These are phyloP conservation scores for Mergus octosetaceus DNA, from an alignment of 2,797 vertebrate genomes.

Conservation along the genomic window DNA sequence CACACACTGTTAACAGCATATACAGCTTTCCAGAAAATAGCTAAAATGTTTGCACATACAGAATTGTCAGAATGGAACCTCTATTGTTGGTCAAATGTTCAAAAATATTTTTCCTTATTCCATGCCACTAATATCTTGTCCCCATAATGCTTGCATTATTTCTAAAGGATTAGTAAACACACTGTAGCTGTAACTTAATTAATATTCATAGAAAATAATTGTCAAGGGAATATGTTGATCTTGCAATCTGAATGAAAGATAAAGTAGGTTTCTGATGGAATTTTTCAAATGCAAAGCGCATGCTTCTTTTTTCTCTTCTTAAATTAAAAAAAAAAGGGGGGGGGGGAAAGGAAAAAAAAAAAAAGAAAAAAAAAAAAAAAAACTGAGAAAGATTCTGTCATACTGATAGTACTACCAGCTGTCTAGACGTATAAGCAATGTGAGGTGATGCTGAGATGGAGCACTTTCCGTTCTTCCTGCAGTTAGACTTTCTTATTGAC, in stretches of 20 bases:
- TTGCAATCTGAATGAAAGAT: constrained; percentile 70
- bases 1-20: neutral
- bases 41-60: neutral
- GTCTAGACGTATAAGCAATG: constrained; percentile 23
- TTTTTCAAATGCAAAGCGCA: constrained; percentile 39
- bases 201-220: constrained; percentile 76
- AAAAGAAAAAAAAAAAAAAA: neutral
- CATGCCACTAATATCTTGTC: neutral
- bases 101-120: constrained; percentile 63
- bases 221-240: constrained; percentile 73
- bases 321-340: constrained; percentile 21
- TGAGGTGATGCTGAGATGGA: constrained; percentile 16
- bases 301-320: neutral
- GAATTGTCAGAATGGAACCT: constrained; percentile 18
- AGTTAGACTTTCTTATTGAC: neutral
- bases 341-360: rapidly evolving
- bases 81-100: constrained; percentile 45
- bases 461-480: constrained; percentile 7
- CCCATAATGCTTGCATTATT: constrained; percentile 62
- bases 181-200: constrained; percentile 69
- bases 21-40: constrained; percentile 30
- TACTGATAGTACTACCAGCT: neutral
- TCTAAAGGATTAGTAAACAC: constrained; percentile 67
- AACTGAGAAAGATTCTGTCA: neutral
- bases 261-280: constrained; percentile 60